A percentile compares a stretch with the other conserved stretches of the same genome.
phyloP scores from a whole-genome alignment of 2,888 invertebrate species.

The Luffia ferchaultella region DNA sequence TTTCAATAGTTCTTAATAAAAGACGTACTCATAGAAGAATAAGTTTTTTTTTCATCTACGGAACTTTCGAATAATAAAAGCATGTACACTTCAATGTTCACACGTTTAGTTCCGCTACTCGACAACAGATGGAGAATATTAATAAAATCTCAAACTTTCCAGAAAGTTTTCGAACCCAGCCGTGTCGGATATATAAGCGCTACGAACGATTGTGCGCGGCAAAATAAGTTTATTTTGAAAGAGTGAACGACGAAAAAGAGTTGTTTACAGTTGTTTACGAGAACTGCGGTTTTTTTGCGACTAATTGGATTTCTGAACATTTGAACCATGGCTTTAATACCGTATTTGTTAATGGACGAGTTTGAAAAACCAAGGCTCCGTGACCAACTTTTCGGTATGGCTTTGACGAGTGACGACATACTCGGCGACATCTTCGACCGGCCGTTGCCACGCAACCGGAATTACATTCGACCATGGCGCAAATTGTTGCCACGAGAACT shows the following conservation, averaged over 20 bases:
- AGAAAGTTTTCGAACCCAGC: no score
- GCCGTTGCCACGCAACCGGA: constrained; percentile 27
- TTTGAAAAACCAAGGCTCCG: constrained; percentile 35
- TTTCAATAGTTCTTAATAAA: background rate
- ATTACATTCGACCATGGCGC: constrained; percentile 46
- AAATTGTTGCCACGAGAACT: constrained; percentile 51
- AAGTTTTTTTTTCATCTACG: no score
- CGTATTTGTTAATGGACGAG: constrained; percentile 36
- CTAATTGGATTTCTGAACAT: no score
- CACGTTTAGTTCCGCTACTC: constrained; percentile 16
- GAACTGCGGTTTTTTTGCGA: no score
- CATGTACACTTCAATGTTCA: no score
- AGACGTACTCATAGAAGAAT: background rate
- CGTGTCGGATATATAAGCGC: constrained; percentile 28
- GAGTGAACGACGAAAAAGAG: no score
- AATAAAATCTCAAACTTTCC: no score
- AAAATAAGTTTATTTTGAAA: no score
- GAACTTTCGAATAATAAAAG: no score
- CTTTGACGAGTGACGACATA: constrained; percentile 43
- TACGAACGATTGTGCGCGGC: constrained; percentile 12
- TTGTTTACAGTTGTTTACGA: no score
- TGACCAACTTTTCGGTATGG: constrained; percentile 45
- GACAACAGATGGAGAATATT: constrained; percentile 19
- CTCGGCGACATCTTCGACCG: constrained; percentile 37
- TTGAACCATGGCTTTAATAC: constrained; percentile 55